Evolutionary conservation across 2,888 invertebrate species (phyloP), one percentile per base, ranked within the genome.

Genomic region (Heteropelma amictum): DNA sequence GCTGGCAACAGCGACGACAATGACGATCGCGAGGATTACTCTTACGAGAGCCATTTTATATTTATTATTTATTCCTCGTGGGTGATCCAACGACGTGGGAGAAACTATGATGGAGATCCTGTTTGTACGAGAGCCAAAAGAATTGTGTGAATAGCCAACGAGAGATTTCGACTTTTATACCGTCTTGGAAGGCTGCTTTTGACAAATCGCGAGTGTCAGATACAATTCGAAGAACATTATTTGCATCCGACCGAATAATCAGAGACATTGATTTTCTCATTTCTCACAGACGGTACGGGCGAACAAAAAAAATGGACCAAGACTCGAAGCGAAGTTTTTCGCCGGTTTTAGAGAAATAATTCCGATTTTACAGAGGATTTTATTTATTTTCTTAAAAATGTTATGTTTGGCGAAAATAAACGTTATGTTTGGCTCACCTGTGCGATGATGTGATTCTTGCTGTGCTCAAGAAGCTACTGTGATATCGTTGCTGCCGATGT

Each of bases 1-100:
- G 2, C 92, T 84, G 53, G 91, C 85, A 30, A 90, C 88, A n/a
- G 91, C 83, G 85, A 91, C 75, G 38, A 86, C 79, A 51, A 85
- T 58, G 8, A 85, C 64, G 33, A 84, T 14, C 28, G 85, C 60
- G 19, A 82, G 47, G 28, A 85, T 61, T 12, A 80, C 68, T 49
- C 84, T 83, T 47, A 67, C 70, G 68, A 82, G 82, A 35, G 83
- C 79, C 85, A 87, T 87, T 60, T 77, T 78, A 1, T 10, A 14
- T 8, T 17, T 35, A 7, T 28, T 68, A 53, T 21, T 4, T 63
- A 12, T n/a, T 17, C 45, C 38, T 26, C 47, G n/a, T n/a, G n/a
- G n/a, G n/a, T n/a, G n/a, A n/a, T 42, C 14, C n/a, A 33, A 26
- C 17, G 47, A 28, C 6, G 38, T n/a, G 14, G 51, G 26, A 12